Percentiles rank a stretch among this genome's conserved stretches.
phyloP scores from a whole-genome alignment of 2,797 vertebrate species.

The Strix occidentalis region DNA sequence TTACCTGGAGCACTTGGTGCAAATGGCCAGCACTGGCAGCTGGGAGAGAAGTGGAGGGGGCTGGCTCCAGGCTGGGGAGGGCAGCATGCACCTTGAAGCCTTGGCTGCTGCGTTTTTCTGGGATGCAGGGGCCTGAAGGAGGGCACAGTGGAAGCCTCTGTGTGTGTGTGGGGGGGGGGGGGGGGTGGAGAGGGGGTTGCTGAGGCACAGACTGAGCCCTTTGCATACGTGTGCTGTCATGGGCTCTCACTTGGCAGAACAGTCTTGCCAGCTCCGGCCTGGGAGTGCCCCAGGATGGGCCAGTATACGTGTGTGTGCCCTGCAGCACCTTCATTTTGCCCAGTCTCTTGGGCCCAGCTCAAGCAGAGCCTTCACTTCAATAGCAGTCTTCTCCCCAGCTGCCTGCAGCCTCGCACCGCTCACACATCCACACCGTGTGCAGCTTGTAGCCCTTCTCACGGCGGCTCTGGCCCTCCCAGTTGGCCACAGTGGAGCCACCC shows the following conservation, averaged over 20 bases:
- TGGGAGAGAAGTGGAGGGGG: not conserved
- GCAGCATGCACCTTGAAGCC: not conserved
- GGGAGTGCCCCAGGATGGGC: not conserved
- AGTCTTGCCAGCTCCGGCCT: not conserved
- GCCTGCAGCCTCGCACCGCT: not conserved
- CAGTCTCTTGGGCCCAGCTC: not conserved
- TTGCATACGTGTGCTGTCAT: not conserved
- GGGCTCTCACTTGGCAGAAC: not conserved
- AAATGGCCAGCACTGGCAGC: not conserved
- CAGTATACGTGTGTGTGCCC: fast-evolving
- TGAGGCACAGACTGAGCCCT: not conserved
- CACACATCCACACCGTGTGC: too few relatives aligned
- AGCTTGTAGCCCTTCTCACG: fast-evolving
- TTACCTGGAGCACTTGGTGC: not conserved
- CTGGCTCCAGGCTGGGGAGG: not conserved
- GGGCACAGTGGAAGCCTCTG: not conserved
- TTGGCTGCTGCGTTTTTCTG: not conserved
- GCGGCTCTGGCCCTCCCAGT: not conserved
- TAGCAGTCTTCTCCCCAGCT: fast-evolving
- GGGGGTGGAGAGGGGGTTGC: not conserved
- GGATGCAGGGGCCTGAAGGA: not conserved
- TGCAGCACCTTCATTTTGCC: not conserved
- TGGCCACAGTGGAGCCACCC: not conserved
- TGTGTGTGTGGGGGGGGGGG: fast-evolving
- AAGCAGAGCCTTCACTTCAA: not conserved